phyloP scores from a whole-genome alignment of 2,797 vertebrate genomes.

The Pipistrellus nathusii region DNA sequence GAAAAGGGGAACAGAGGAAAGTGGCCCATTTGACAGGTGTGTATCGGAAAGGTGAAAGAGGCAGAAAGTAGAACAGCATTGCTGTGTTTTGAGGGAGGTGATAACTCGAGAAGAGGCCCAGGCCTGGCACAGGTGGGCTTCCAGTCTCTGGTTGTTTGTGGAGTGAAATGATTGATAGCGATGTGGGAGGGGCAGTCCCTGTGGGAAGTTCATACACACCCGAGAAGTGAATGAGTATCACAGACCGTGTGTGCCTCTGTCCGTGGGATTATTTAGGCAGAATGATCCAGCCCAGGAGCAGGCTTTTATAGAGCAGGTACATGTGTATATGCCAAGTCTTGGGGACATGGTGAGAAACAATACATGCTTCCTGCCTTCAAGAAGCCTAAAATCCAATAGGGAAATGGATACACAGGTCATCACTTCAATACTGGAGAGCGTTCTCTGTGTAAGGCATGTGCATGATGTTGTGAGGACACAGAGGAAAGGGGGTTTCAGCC shows the following conservation, averaged over 20 bases:
- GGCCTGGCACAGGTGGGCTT: background rate
- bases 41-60: background rate
- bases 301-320: background rate
- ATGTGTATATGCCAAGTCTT: background rate
- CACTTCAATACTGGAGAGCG: background rate
- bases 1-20: constrained; percentile 79
- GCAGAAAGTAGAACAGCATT: background rate
- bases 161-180: background rate
- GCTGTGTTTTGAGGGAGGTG: background rate
- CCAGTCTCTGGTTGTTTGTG: rapidly evolving
- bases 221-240: background rate
- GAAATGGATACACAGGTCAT: background rate
- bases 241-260: background rate
- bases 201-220: background rate
- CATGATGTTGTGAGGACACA: background rate
- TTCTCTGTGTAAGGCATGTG: background rate
- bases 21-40: constrained; percentile 94
- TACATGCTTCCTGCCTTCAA: background rate
- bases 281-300: background rate
- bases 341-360: background rate
- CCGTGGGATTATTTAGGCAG: background rate
- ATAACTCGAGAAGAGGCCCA: background rate
- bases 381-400: background rate
- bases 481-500: background rate
- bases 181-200: background rate